These are phyloP conservation scores for Chloebia gouldiae DNA, from an alignment of 2,113 vertebrate species.

Conservation along the genomic window DNA sequence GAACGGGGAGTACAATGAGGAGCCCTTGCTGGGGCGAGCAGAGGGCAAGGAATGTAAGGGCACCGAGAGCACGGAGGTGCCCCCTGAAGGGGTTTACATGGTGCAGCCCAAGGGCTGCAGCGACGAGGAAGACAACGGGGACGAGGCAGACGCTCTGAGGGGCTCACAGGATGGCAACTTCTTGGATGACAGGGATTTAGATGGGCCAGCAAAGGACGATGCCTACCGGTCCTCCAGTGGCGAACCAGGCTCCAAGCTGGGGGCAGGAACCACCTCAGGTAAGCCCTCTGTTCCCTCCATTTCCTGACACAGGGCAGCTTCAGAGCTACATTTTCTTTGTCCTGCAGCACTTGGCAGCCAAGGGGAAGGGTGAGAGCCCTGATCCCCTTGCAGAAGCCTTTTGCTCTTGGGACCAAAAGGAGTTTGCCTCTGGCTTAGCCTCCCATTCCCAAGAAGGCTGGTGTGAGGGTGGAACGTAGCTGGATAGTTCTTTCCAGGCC, in stretches of 20 bases:
- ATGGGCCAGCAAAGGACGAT: constrained; percentile 79
- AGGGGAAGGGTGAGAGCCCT: not conserved
- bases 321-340: fast-evolving
- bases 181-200: constrained; percentile 82
- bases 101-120: constrained; percentile 97
- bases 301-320: not conserved
- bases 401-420: fast-evolving
- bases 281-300: not conserved
- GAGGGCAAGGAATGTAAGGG: constrained; percentile 68
- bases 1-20: constrained; percentile 94
- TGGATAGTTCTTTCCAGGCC: not conserved
- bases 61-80: constrained; percentile 76
- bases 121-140: constrained; percentile 88
- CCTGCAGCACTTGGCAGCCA: not conserved
- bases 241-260: constrained; percentile 58
- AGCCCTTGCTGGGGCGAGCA: constrained; percentile 67
- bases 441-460: not conserved
- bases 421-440: not conserved
- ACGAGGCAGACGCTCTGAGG: constrained; percentile 71
- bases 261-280: constrained; percentile 70
- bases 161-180: constrained; percentile 77
- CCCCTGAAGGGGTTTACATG: constrained; percentile 97
- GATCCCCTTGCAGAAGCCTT: not conserved
- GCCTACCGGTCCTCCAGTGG: constrained; percentile 70
- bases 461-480: not conserved